Evolutionary conservation across 2,797 vertebrate genomes (phyloP).

Genomic region (Knipowitschia caucasica): DNA sequence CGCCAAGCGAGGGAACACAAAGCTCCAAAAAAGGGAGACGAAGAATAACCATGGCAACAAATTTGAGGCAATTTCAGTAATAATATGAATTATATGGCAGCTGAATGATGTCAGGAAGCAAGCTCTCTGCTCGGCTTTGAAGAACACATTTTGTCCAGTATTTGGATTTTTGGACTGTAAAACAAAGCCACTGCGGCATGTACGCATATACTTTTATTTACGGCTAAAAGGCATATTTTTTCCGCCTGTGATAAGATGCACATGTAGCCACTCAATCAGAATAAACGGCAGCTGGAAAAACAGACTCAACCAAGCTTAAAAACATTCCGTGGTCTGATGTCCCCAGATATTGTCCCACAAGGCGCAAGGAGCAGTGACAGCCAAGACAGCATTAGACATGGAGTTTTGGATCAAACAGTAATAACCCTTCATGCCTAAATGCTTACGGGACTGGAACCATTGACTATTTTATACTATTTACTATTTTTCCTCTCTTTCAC

Average conservation of each 20-base stretch:
- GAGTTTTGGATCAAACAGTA: background rate
- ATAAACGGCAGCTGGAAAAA: conserved; percentile 75
- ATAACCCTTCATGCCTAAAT: background rate
- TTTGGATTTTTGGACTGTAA: background rate
- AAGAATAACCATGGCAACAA: conserved; percentile 81
- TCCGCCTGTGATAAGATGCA: conserved; percentile 38
- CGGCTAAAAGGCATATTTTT: conserved; percentile 35
- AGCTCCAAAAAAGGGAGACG: conserved; percentile 65
- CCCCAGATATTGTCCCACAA: conserved; percentile 49
- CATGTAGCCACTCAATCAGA: conserved; percentile 47
- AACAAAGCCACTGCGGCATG: background rate
- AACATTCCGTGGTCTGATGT: conserved; percentile 58
- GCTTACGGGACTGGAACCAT: too few species aligned
- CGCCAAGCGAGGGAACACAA: conserved; percentile 61
- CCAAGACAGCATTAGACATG: background rate
- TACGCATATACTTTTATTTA: conserved; percentile 38
- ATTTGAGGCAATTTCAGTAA: conserved; percentile 80
- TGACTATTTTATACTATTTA: too few species aligned
- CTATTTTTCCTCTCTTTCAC: too few species aligned
- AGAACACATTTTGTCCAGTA: conserved; percentile 12
- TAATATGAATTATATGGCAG: conserved; percentile 69
- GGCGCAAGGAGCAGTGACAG: conserved; percentile 35
- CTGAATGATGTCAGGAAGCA: conserved; percentile 65
- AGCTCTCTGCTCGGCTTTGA: conserved; percentile 52
- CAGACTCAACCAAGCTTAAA: conserved; percentile 64